Evolutionary conservation across 2,797 vertebrate genomes (phyloP), one percentile per base, ranked within the genome.

Genomic region (Antrozous pallidus): DNA sequence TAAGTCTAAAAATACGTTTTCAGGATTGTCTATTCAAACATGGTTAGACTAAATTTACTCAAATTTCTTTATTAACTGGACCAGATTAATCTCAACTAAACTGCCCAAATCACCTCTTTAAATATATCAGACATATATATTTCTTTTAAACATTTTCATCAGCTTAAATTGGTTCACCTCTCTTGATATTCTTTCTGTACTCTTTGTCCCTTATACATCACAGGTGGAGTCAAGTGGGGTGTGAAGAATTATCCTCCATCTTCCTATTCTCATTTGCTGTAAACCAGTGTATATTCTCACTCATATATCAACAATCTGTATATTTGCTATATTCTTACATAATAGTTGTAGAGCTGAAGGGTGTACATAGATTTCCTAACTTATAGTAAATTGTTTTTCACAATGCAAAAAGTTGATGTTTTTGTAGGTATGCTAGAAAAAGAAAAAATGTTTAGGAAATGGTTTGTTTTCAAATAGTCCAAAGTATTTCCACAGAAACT

Each of bases 341-440:
- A 63, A 47, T 74, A 33, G 70, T 84, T 83, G 10, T 45, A 49
- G 13, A 80, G 58, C 5, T 45, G 47, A 40, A 31, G 51, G 28
- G 56, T 40, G 74, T 38, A n/a, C 26, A 61, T 31, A 61, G 58
- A 61, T 61, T 61, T 31, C 58, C 58, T 61, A 61, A 61, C 14
- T 61, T 61, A 61, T 7, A 61, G 58, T 61, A 61, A 61, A 13
- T 56, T 33, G n/a, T n/a, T 81, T 92, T 96, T 77, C 49, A 82
- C 14, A 65, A 6, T 16, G n/a, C 36, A 65, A 61, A 82, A 77
- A 38, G 38, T 38, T 33, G 12, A 70, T 74, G 22, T 81, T 96
- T 90, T 84, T 47, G 73, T 74, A 28, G 61, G 4, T 74, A 73
- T 13, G 40, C 17, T 78, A 82, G 73, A 33, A 95, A 95, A 92